These are phyloP conservation scores for Drosophila anomalata DNA, from an alignment of 2,888 invertebrate species.

Conservation along the genomic window DNA sequence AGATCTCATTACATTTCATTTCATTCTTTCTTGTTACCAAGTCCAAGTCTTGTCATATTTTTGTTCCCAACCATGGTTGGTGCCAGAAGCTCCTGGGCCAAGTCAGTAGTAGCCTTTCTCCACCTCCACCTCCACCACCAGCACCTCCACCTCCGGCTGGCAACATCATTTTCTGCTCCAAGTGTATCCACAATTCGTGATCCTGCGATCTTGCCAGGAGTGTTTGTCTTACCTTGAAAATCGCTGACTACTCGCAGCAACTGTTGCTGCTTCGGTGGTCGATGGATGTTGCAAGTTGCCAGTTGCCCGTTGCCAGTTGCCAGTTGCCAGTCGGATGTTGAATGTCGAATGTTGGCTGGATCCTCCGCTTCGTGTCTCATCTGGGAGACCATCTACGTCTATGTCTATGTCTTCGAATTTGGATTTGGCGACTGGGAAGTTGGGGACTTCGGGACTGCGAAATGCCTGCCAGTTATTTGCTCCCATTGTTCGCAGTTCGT, in stretches of 20 bases:
- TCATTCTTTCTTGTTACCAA: not conserved
- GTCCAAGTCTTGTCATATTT: not conserved
- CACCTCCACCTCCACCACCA: not conserved
- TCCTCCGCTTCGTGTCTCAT: slow-evolving; percentile 39
- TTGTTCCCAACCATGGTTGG: not conserved
- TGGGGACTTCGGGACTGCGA: slow-evolving; percentile 40
- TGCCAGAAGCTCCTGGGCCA: not conserved
- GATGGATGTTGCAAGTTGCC: slow-evolving; percentile 36
- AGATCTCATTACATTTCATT: not conserved
- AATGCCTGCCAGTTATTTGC: slow-evolving; percentile 78
- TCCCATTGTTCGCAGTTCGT: slow-evolving; percentile 78
- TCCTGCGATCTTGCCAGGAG: slow-evolving; percentile 1
- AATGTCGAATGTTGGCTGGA: not conserved
- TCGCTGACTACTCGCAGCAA: slow-evolving; percentile 57
- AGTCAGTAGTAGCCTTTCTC: not conserved
- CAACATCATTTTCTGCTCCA: slow-evolving; percentile 4
- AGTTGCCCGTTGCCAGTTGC: not conserved
- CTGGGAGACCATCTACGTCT: slow-evolving; percentile 45
- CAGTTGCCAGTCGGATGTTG: not conserved
- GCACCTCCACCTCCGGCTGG: not conserved
- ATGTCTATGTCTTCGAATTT: slow-evolving; percentile 27
- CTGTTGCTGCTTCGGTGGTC: slow-evolving; percentile 70
- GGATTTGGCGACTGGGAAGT: slow-evolving; percentile 2
- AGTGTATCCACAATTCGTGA: slow-evolving; percentile 35
- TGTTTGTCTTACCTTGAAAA: slow-evolving; percentile 79